Conservation (phyloP, 2,797 vertebrate genomes). For the Sparus aurata region DNA sequence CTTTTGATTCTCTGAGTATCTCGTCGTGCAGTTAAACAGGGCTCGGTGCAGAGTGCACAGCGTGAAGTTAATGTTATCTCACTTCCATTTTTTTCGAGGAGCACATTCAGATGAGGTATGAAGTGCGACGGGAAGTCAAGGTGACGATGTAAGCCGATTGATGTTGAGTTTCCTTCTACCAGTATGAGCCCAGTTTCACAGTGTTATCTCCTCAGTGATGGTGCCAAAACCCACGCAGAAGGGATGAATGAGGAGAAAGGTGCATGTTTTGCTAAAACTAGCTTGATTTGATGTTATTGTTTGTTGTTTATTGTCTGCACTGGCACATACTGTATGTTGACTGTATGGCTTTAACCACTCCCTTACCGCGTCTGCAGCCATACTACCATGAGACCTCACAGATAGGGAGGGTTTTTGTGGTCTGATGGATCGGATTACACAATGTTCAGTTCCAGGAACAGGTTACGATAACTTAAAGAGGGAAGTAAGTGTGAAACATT, state of each 20-base stretch:
- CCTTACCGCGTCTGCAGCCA: background rate
- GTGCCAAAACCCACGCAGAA: background rate
- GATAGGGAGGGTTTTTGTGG: no score
- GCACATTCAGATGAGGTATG: background rate
- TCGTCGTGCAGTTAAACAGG: background rate
- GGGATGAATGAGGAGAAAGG: background rate
- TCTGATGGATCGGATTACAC: no score
- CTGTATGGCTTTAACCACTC: background rate
- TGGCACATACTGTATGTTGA: background rate
- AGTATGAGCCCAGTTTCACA: background rate
- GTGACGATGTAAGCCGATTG: background rate
- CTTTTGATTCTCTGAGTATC: background rate
- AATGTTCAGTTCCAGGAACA: no score
- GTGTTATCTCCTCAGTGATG: background rate
- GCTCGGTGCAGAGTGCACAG: background rate
- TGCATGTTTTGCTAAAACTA: background rate
- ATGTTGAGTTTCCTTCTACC: background rate
- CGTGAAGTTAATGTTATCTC: background rate
- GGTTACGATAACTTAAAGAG: no score
- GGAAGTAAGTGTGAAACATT: no score
- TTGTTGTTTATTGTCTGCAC: background rate
- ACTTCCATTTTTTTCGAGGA: slow-evolving; percentile 1
- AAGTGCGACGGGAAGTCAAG: background rate
- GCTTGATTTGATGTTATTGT: background rate
- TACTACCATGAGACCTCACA: no score